These are phyloP conservation scores for Thyatira batis DNA, from an alignment of 2,888 invertebrate species.

Conservation along the genomic window DNA sequence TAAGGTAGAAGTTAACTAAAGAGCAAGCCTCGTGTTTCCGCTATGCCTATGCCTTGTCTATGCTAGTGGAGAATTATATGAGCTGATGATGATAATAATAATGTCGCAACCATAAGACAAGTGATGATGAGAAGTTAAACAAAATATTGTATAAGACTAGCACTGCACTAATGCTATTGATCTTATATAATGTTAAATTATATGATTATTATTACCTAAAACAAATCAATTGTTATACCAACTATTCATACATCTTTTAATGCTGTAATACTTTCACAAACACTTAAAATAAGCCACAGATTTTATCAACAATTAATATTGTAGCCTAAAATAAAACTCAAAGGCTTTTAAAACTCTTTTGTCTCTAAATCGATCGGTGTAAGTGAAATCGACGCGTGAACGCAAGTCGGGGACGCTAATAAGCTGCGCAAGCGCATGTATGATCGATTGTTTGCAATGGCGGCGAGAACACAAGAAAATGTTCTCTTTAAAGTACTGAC, in stretches of 20 bases:
- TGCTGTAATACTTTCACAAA: constrained; percentile 1
- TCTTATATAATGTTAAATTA: no score
- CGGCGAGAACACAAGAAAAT: constrained; percentile 60
- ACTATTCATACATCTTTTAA: not conserved
- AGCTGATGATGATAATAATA: no score
- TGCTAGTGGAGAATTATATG: no score
- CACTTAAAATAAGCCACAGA: not conserved
- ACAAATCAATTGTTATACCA: no score
- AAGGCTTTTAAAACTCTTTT: constrained; percentile 7
- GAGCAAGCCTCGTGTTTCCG: no score
- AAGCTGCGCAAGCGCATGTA: constrained; percentile 50
- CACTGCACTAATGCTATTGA: no score
- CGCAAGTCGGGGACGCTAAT: constrained; percentile 42
- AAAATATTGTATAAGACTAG: no score
- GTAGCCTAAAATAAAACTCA: not conserved
- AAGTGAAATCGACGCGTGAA: constrained; percentile 43
- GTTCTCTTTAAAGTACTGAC: constrained; percentile 16
- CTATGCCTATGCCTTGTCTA: no score
- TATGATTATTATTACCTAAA: no score
- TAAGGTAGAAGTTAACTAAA: no score
- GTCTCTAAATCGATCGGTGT: constrained; percentile 8
- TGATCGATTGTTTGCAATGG: constrained; percentile 57
- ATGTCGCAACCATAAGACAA: no score
- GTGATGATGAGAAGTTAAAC: no score
- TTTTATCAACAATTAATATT: not conserved